A percentile compares a stretch with the other conserved stretches of the same genome.
These are phyloP conservation scores for Sitobion miscanthi DNA, from an alignment of 1,140 invertebrate species.

Conservation along the genomic window DNA sequence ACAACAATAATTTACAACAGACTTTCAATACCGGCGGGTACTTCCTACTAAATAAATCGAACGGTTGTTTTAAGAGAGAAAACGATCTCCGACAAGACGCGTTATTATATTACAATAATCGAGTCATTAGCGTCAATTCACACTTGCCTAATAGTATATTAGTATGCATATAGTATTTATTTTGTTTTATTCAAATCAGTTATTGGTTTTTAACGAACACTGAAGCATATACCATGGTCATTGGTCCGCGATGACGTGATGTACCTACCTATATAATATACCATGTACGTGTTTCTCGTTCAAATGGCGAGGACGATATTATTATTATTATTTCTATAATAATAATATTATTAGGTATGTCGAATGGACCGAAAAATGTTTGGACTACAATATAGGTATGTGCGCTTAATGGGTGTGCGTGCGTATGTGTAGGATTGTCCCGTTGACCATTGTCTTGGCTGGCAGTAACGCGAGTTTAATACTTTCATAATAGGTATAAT, in stretches of 20 bases:
- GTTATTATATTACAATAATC: background rate
- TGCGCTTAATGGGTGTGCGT: background rate
- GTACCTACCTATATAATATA: no score
- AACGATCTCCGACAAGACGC: background rate
- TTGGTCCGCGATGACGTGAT: no score
- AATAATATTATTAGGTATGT: background rate
- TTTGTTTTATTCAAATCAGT: no score
- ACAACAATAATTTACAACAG: background rate
- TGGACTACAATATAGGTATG: no score
- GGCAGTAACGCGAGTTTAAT: background rate
- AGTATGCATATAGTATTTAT: no score
- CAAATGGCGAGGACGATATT: background rate
- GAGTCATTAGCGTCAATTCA: background rate
- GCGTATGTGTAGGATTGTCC: background rate
- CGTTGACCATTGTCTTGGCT: conserved; percentile 21
- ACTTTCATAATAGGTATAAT: background rate
- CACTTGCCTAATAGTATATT: background rate
- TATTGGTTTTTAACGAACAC: no score
- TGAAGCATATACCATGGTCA: no score
- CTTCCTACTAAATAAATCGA: background rate
- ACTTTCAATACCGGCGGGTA: background rate
- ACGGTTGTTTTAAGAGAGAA: background rate
- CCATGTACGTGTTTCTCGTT: background rate
- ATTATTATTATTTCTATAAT: background rate
- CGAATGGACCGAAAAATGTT: background rate